Conservation (phyloP, 2,888 invertebrate species). For the Rotaria magnacalcarata region DNA sequence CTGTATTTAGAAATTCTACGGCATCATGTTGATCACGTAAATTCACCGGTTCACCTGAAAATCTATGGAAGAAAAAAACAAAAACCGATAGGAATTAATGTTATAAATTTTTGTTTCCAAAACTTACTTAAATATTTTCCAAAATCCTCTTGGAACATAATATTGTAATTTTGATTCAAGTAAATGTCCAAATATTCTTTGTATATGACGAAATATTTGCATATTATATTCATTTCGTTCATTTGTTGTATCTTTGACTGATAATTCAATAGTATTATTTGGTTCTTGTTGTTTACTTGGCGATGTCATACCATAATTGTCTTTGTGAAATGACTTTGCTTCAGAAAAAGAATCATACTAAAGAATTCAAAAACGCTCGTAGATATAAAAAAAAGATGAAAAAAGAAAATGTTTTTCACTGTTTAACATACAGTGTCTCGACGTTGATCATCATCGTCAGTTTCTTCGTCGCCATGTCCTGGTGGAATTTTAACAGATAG, state of each 20-base stretch:
- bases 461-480: slow-evolving; percentile 8
- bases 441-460: slow-evolving; percentile 39
- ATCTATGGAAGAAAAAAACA: background rate
- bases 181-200: slow-evolving; percentile 92
- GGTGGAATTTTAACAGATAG: slow-evolving; percentile 61
- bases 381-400: background rate
- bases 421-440: slow-evolving; percentile 20
- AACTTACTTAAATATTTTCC: slow-evolving; percentile 62
- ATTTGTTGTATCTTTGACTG: background rate
- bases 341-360: slow-evolving; percentile 24
- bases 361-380: background rate
- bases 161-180: slow-evolving; percentile 91
- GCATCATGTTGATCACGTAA: slow-evolving; percentile 96
- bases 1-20: slow-evolving; percentile 93
- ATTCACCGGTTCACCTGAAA: slow-evolving; percentile 84
- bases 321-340: background rate
- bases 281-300: background rate
- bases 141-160: slow-evolving; percentile 91
- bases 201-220: slow-evolving; percentile 75
- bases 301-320: background rate
- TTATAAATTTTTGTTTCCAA: background rate
- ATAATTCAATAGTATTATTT: background rate
- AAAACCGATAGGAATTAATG: background rate
- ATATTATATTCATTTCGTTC: slow-evolving; percentile 44
- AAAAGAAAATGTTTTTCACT: background rate